Conservation (phyloP, 2,797 vertebrate species). For the Phoxinus dragarum region DNA sequence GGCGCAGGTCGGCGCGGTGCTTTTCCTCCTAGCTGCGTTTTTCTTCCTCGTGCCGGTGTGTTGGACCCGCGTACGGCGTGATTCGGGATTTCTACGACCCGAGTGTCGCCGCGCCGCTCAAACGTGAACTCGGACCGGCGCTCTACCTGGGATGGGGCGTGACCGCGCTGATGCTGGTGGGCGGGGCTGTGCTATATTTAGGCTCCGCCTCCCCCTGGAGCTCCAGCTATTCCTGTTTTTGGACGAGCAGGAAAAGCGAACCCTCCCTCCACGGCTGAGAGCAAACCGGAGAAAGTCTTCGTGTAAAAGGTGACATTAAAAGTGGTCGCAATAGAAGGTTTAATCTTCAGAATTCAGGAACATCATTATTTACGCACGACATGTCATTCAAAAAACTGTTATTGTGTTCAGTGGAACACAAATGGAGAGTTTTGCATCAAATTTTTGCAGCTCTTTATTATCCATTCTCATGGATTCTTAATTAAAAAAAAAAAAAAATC, state of each 20-base stretch:
- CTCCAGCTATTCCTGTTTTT: constrained; percentile 59
- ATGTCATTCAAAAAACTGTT: background rate
- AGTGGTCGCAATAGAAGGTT: too few species aligned
- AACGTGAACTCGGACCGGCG: constrained; percentile 78
- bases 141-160: constrained; percentile 78
- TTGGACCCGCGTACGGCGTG: constrained; percentile 71
- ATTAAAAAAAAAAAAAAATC: too few species aligned
- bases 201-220: constrained; percentile 69
- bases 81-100: constrained; percentile 78
- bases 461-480: too few species aligned
- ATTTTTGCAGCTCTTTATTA: background rate
- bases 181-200: constrained; percentile 72
- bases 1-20: constrained; percentile 62
- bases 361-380: background rate
- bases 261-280: constrained; percentile 60
- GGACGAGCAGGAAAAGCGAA: constrained; percentile 63
- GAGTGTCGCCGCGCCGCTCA: constrained; percentile 71
- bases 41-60: constrained; percentile 74
- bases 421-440: background rate
- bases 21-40: constrained; percentile 71
- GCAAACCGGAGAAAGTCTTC: constrained; percentile 75
- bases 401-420: background rate
- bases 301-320: constrained; percentile 63
- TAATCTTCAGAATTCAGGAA: background rate
- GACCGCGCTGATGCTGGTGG: constrained; percentile 73